Evolutionary conservation across 2,888 invertebrate genomes (phyloP).

Genomic region (Formica aserva): DNA sequence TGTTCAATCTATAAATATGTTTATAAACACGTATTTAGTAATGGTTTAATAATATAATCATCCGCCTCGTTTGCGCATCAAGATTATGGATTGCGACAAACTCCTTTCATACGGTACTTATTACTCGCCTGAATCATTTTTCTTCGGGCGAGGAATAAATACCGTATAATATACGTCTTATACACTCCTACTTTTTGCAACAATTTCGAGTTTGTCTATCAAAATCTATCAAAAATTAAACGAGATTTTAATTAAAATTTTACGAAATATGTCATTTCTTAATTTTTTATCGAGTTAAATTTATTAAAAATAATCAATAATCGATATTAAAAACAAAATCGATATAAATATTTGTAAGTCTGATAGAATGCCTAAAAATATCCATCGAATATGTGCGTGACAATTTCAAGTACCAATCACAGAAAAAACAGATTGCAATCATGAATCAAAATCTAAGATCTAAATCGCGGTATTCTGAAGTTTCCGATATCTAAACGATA

Average conservation of each 20-base stretch:
- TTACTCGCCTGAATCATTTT: background rate
- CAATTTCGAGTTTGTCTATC: background rate
- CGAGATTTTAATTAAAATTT: background rate
- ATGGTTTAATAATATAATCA: background rate
- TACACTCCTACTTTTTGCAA: background rate
- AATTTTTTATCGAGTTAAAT: background rate
- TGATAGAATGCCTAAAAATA: background rate
- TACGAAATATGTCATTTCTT: background rate
- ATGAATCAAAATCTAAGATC: background rate
- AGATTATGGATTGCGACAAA: background rate
- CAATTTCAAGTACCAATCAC: background rate
- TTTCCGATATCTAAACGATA: background rate
- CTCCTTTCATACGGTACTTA: background rate
- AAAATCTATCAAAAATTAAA: background rate
- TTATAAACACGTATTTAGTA: background rate
- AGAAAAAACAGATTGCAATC: background rate
- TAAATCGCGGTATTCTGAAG: background rate
- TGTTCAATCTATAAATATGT: background rate
- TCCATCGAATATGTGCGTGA: background rate
- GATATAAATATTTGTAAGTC: background rate
- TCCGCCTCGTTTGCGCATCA: constrained; percentile 9
- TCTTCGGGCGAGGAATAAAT: background rate
- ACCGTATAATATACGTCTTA: background rate
- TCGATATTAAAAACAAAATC: background rate
- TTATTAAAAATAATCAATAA: background rate